Conservation (phyloP, 1,140 invertebrate species). For the Vollenhovia emeryi region DNA sequence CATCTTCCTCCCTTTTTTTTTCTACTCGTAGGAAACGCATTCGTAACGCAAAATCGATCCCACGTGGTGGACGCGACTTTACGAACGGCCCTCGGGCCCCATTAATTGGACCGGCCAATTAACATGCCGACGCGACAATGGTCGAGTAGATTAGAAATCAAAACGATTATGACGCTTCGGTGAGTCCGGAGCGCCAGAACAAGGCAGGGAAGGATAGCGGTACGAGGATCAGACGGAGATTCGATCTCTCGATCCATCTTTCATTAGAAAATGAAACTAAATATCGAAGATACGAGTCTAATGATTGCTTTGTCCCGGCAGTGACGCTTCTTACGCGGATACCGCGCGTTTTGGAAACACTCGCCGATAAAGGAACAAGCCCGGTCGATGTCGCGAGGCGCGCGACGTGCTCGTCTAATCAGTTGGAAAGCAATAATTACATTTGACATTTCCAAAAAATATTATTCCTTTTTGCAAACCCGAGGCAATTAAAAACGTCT, state of each 20-base stretch:
- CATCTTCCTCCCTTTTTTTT: neutral
- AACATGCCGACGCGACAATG: conserved; percentile 79
- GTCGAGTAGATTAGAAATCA: conserved; percentile 83
- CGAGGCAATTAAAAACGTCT: conserved; percentile 7
- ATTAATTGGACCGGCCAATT: conserved; percentile 79
- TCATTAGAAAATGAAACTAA: conserved; percentile 83
- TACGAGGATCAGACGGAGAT: conserved; percentile 68
- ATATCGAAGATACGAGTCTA: conserved; percentile 79
- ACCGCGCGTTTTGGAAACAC: neutral
- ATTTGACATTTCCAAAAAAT: neutral
- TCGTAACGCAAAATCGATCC: conserved; percentile 22
- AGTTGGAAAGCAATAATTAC: neutral
- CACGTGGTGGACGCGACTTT: neutral
- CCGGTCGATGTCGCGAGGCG: neutral
- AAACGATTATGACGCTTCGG: conserved; percentile 79
- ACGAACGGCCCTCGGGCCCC: neutral
- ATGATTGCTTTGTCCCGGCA: conserved; percentile 70
- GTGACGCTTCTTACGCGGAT: conserved; percentile 67
- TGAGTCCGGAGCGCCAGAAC: conserved; percentile 71
- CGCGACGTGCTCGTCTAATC: neutral
- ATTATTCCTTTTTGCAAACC: neutral
- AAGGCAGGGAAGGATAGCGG: conserved; percentile 51
- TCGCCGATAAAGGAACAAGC: neutral
- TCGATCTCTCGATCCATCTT: conserved; percentile 80
- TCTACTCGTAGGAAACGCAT: neutral